phyloP scores from a whole-genome alignment of 2,888 invertebrate species.

The Disparrhopalites patrizii region DNA sequence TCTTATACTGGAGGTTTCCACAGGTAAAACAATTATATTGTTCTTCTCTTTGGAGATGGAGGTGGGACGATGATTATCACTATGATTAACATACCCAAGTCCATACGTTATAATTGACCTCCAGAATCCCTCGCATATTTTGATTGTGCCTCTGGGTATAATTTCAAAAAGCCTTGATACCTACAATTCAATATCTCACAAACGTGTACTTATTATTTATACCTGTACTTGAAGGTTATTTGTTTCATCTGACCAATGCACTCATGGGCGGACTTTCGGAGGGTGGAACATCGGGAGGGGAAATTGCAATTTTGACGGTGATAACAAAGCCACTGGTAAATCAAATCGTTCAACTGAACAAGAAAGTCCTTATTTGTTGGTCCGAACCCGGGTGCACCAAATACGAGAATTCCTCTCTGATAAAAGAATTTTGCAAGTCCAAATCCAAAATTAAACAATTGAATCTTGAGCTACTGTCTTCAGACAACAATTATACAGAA shows the following conservation, averaged over 20 bases:
- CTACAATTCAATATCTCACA: too few relatives aligned
- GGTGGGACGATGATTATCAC: too few relatives aligned
- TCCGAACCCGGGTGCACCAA: conserved; percentile 49
- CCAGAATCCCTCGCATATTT: too few relatives aligned
- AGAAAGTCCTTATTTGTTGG: conserved; percentile 52
- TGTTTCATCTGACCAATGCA: conserved; percentile 50
- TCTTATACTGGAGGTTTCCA: conserved; percentile 55
- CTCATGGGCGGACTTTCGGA: conserved; percentile 49
- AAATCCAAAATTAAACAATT: too few relatives aligned
- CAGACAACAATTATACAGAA: background rate
- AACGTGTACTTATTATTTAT: conserved; percentile 12
- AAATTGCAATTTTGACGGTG: conserved; percentile 52
- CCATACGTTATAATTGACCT: too few relatives aligned
- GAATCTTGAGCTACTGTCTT: too few relatives aligned
- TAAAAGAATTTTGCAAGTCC: conserved; percentile 50
- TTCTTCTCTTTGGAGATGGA: too few relatives aligned
- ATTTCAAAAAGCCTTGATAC: too few relatives aligned
- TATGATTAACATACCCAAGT: too few relatives aligned
- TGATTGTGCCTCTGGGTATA: too few relatives aligned
- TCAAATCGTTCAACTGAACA: conserved; percentile 53
- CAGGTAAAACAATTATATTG: conserved; percentile 44
- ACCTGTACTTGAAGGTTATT: conserved; percentile 47
- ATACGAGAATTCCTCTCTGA: conserved; percentile 50
- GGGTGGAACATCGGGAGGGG: conserved; percentile 45
- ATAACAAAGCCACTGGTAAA: conserved; percentile 54